phyloP scores from a whole-genome alignment of 1,140 invertebrate species.

The Meloidogyne exigua region DNA sequence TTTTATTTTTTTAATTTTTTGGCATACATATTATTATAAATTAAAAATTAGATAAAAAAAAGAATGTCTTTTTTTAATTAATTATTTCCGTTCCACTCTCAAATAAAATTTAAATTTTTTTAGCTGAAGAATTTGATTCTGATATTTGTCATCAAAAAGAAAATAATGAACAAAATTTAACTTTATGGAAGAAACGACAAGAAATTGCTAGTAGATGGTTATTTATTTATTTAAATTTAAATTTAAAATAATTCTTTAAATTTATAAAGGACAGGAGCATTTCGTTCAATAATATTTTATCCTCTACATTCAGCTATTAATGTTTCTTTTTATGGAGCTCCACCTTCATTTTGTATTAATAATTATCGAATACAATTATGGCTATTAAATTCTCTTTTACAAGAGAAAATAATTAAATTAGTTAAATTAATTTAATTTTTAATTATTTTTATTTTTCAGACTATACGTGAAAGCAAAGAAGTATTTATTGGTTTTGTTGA shows the following conservation, averaged over 20 bases:
- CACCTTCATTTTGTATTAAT: conserved; percentile 7
- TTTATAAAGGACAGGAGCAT: conserved; percentile 4
- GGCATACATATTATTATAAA: too few species aligned
- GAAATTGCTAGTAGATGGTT: neutral
- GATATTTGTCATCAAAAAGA: neutral
- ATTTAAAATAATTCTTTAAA: neutral
- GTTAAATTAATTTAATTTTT: neutral
- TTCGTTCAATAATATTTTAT: neutral
- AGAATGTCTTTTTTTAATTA: neutral
- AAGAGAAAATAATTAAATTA: conserved; percentile 1
- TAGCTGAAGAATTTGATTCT: conserved; percentile 1
- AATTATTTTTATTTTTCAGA: too few species aligned
- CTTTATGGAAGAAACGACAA: neutral
- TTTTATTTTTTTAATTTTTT: neutral
- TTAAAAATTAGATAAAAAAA: neutral
- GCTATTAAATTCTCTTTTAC: conserved; percentile 4
- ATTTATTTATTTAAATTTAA: neutral
- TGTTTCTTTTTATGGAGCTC: conserved; percentile 11
- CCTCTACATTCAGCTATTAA: conserved; percentile 14
- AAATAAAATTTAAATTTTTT: neutral
- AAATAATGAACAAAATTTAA: neutral
- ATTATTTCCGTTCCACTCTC: neutral
- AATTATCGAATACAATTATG: conserved; percentile 5
- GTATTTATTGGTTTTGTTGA: neutral
- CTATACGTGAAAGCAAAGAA: neutral